Evolutionary conservation across 1,140 invertebrate species (phyloP).

Genomic region (Drosophila asahinai): DNA sequence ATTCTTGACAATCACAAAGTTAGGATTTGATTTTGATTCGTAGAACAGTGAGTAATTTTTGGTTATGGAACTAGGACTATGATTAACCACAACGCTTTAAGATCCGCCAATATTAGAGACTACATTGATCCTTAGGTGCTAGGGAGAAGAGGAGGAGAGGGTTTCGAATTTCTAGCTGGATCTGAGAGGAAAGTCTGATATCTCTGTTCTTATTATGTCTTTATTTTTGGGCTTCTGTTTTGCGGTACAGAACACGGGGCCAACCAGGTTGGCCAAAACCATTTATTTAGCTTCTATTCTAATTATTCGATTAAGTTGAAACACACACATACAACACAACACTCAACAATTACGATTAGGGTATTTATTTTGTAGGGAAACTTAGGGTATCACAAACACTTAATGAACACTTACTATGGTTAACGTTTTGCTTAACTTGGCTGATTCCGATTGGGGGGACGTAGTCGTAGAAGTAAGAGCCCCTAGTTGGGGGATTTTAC

Average conservation of each 20-base stretch:
- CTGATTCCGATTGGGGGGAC: slow-evolving; percentile 30
- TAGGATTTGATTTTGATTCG: slow-evolving; percentile 74
- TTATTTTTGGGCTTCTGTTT: slow-evolving; percentile 6
- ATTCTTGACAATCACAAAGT: slow-evolving; percentile 82
- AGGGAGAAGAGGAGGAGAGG: not conserved
- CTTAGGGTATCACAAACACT: slow-evolving; percentile 69
- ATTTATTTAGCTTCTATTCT: slow-evolving; percentile 18
- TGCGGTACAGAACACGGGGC: not conserved
- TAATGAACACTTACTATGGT: slow-evolving; percentile 67
- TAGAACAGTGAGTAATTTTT: slow-evolving; percentile 53
- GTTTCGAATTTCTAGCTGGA: slow-evolving; percentile 9
- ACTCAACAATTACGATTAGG: slow-evolving; percentile 35
- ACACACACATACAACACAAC: slow-evolving; percentile 43
- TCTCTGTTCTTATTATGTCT: slow-evolving; percentile 25
- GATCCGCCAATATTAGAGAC: slow-evolving; percentile 51
- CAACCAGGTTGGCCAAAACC: slow-evolving; percentile 39
- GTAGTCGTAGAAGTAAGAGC: not conserved
- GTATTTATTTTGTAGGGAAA: slow-evolving; percentile 19
- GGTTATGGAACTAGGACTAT: slow-evolving; percentile 49
- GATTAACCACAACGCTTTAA: slow-evolving; percentile 66
- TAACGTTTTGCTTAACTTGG: slow-evolving; percentile 34
- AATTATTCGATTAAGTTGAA: slow-evolving; percentile 13
- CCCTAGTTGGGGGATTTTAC: not conserved
- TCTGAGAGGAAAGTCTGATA: slow-evolving; percentile 52
- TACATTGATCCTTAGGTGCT: slow-evolving; percentile 17